Evolutionary conservation across 2,113 vertebrate genomes (phyloP).

Genomic region (Saccopteryx leptura): DNA sequence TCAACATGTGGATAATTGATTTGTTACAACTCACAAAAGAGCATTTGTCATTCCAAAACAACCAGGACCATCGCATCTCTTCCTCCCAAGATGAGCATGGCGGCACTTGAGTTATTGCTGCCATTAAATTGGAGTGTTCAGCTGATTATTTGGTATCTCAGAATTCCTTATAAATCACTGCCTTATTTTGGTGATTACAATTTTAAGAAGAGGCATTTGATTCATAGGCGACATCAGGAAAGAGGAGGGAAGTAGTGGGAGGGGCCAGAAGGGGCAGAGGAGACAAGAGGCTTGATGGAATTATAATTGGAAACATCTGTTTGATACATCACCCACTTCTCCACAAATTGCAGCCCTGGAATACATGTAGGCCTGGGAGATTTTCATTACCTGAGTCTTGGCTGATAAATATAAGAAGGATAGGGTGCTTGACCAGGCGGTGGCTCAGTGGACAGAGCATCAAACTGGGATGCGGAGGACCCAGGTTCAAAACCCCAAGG

Average conservation of each 20-base stretch:
- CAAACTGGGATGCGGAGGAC: no score
- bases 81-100: conserved; percentile 29
- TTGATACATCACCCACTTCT: conserved; percentile 44
- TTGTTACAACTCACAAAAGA: conserved; percentile 76
- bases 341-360: neutral
- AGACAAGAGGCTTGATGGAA: conserved; percentile 28
- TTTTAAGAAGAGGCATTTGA: conserved; percentile 78
- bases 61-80: conserved; percentile 33
- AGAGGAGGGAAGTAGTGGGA: neutral
- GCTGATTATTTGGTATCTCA: conserved; percentile 80
- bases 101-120: conserved; percentile 80
- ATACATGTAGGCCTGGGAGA: conserved; percentile 25
- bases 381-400: conserved; percentile 21
- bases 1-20: conserved; percentile 78
- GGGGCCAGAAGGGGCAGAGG: neutral
- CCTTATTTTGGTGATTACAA: conserved; percentile 83
- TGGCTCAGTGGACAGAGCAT: no score
- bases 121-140: conserved; percentile 75
- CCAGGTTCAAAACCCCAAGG: no score
- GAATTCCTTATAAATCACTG: conserved; percentile 79
- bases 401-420: neutral
- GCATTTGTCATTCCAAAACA: conserved; percentile 79
- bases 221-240: conserved; percentile 49
- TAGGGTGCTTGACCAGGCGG: no score
- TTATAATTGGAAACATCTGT: conserved; percentile 59